A percentile compares a stretch with the other conserved stretches of the same genome.
phyloP scores from a whole-genome alignment of 2,888 invertebrate species.

The Orchesella flavescens region DNA sequence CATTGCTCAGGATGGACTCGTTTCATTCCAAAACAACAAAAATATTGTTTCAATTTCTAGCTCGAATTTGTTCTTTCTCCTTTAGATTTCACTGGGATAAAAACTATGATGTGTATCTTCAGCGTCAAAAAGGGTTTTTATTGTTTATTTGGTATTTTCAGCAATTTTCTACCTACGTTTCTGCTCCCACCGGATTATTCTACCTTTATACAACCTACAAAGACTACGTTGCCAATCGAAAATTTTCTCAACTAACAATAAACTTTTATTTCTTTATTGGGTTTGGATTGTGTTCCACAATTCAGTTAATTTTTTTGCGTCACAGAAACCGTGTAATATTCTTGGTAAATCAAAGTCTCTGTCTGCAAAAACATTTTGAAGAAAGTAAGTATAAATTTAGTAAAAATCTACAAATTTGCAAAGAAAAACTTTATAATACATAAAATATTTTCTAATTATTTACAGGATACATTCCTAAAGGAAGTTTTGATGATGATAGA shows the following conservation, averaged over 20 bases:
- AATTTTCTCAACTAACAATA: background rate
- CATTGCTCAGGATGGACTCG: no score
- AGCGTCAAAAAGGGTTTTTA: no score
- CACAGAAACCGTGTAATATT: background rate
- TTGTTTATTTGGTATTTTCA: conserved; percentile 21
- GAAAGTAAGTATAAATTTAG: background rate
- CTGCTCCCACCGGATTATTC: background rate
- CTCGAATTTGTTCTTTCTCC: no score
- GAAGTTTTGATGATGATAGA: background rate
- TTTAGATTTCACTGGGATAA: no score
- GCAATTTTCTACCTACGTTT: background rate
- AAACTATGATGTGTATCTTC: no score
- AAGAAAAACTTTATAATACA: background rate
- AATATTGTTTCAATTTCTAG: no score
- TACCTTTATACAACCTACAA: conserved; percentile 1
- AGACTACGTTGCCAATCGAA: background rate
- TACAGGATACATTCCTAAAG: background rate
- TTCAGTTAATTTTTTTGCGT: background rate
- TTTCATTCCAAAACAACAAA: no score
- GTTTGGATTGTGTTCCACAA: background rate
- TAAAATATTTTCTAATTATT: background rate
- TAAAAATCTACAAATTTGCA: background rate
- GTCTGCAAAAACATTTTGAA: background rate
- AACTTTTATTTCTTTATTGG: background rate
- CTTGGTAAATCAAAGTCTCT: background rate